These are phyloP conservation scores for Brachyptera putata DNA, from an alignment of 2,888 invertebrate genomes.

Conservation along the genomic window DNA sequence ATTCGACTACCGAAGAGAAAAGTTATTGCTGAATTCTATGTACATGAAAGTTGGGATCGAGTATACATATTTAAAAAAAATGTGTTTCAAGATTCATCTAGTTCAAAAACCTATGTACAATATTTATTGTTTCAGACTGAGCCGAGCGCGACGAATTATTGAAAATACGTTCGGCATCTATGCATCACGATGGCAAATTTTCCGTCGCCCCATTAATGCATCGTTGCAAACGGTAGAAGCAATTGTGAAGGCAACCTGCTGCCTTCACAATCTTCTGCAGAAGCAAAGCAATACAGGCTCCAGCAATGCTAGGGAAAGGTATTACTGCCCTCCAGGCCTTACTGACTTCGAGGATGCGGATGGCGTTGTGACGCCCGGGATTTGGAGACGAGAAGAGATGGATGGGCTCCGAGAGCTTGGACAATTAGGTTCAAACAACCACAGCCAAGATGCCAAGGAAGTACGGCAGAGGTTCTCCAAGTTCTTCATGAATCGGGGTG, in stretches of 20 bases:
- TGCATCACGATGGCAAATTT: slow-evolving; percentile 23
- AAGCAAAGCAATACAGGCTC: neutral
- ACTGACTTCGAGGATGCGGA: neutral
- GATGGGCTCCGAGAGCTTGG: neutral
- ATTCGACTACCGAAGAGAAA: too few relatives aligned
- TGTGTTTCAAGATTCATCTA: too few relatives aligned
- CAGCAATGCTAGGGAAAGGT: too few relatives aligned
- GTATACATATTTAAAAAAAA: too few relatives aligned
- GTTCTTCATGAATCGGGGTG: neutral
- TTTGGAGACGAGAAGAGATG: neutral
- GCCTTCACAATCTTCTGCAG: slow-evolving; percentile 24
- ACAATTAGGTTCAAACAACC: neutral
- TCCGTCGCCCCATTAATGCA: slow-evolving; percentile 13
- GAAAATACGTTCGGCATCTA: slow-evolving; percentile 27
- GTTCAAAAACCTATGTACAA: too few relatives aligned
- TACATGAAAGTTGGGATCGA: too few relatives aligned
- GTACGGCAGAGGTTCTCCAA: neutral
- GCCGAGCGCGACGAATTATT: slow-evolving; percentile 23
- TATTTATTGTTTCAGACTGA: slow-evolving; percentile 9
- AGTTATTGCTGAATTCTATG: too few relatives aligned
- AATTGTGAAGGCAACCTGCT: slow-evolving; percentile 18
- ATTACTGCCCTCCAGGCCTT: slow-evolving; percentile 17
- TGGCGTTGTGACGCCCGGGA: neutral
- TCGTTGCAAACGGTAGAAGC: slow-evolving; percentile 2
- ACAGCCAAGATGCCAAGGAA: neutral